Base-by-base conservation (phyloP, 2,113 vertebrate species). In the Nansenia antarctica region DNA sequence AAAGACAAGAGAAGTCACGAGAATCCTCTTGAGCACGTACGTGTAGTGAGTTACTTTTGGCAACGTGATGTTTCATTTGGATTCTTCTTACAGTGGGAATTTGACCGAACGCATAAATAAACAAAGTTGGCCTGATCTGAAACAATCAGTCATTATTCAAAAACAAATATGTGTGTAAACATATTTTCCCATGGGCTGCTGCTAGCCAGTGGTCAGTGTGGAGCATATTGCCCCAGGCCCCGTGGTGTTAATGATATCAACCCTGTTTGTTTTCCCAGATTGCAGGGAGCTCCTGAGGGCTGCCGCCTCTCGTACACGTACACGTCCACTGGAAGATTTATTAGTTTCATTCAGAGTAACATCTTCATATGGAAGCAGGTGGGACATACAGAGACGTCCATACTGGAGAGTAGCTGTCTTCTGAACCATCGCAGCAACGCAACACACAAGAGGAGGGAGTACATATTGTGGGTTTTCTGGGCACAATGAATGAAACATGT, bases 1-100 rank as follows among this genome's bases (percentile, higher is more conserved):
- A 34, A 35, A n/a, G 12, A 2, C 8, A 34, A 35, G 9, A 60
- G n/a, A 60, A 2, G 20, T 35, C 20, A 20, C 27, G 11, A 35
- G 18, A 9, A 34, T 35, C 32, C n/a, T 68, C 59, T 58, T 58
- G 1, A 9, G 61, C 62, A 7, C n/a, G n/a, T n/a, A n/a, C n/a
- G n/a, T n/a, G n/a, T n/a, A n/a, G n/a, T n/a, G 63, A 42, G 63
- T 78, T 79, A 27, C 49, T 80, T 62, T 76, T 77, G 67, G 81
- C 67, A 62, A 27, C 0, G 26, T 8, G 5, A 27, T 77, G 72
- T 79, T 75, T 49, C 20, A 49, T 71, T 85, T 79, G 76, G 76
- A 79, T 14, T 22, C 1, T 8, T 18, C n/a, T 69, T 61, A 1
- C 35, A 57, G 32, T 42, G 20, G n/a, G 72, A 59, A 53, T 1